These are phyloP conservation scores for Physocephala rufipes DNA, from an alignment of 2,888 invertebrate genomes.

Conservation along the genomic window DNA sequence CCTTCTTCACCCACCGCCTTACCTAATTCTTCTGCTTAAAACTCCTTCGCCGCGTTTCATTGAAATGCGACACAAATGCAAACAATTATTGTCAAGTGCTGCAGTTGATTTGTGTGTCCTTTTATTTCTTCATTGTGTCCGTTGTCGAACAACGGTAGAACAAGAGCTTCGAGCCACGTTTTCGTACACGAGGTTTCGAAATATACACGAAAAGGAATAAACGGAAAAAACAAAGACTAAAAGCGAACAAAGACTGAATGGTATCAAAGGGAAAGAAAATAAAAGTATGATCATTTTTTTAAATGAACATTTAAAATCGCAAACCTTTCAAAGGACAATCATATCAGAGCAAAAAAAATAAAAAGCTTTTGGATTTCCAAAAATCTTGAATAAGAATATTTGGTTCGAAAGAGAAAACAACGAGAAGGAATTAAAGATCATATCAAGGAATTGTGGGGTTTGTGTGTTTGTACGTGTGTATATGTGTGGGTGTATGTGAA, in stretches of 20 bases:
- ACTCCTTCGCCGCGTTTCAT: neutral
- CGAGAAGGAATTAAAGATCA: neutral
- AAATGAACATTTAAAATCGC: neutral
- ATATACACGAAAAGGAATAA: neutral
- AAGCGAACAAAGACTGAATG: neutral
- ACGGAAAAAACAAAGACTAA: neutral
- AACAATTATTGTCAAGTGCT: constrained; percentile 49
- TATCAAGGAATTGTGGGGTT: neutral
- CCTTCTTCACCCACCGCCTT: neutral
- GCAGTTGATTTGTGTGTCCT: constrained; percentile 49
- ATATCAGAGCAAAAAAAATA: too few relatives aligned
- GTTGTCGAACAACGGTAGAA: constrained; percentile 27
- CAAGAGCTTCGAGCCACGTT: constrained; percentile 47
- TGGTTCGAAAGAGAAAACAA: too few relatives aligned
- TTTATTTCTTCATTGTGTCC: constrained; percentile 36
- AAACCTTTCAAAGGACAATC: constrained; percentile 1
- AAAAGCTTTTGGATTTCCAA: too few relatives aligned
- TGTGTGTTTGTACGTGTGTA: neutral
- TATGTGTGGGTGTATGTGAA: too few relatives aligned
- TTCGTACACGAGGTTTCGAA: constrained; percentile 42
- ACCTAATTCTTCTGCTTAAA: too few relatives aligned
- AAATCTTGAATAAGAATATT: too few relatives aligned
- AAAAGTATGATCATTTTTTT: neutral
- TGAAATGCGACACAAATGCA: constrained; percentile 38
- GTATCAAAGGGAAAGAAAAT: neutral